Base-by-base conservation (phyloP, 2,888 invertebrate genomes). In the Brachypalpus laphriformis region DNA sequence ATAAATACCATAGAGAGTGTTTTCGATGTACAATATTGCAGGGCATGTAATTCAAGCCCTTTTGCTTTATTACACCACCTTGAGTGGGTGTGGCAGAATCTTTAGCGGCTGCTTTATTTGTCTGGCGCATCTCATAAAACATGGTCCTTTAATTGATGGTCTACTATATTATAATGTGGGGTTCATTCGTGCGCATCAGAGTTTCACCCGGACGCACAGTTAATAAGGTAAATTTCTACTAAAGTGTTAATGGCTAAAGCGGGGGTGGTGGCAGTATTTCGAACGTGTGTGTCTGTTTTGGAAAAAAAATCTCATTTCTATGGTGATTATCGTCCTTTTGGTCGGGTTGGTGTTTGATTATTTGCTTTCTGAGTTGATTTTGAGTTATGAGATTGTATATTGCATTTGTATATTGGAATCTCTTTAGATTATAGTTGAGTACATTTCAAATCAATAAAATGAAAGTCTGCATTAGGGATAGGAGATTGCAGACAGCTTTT, bases 11-110 rank as follows among this genome's bases (percentile, higher is more conserved):
- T 20, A 2, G 75, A 70, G 68, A 66, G 54, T 78, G 51, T 72
- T 61, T 45, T 34, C 37, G 68, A 61, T 71, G 59, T 56, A 37
- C 22, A n/a, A 40, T 37, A 37, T 37, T 25, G 6, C 61, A 57
- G 42, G 82, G 82, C 78, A 78, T 68, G 51, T 72, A 78, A 72
- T 78, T 74, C 16, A 78, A 83, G 78, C 72, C 72, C 51, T 70
- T 80, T 75, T 56, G 16, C 45, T 49, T 37, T 65, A 49, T 14
- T 37, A 54, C n/a, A 78, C 56, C 82, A 83, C 83, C 83, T 83
- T 83, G 20, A 4, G 42, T 63, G 80, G 83, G 83, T 83, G 83
- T 65, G 83, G 83, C 70, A 80, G 82, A 80, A 83, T 83, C 83
- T 83, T 74, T 63, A 65, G 49, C 54, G 78, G 63, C 57, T 47